phyloP scores from a whole-genome alignment of 2,888 invertebrate species.

The Lasioglossum oenotherae region DNA sequence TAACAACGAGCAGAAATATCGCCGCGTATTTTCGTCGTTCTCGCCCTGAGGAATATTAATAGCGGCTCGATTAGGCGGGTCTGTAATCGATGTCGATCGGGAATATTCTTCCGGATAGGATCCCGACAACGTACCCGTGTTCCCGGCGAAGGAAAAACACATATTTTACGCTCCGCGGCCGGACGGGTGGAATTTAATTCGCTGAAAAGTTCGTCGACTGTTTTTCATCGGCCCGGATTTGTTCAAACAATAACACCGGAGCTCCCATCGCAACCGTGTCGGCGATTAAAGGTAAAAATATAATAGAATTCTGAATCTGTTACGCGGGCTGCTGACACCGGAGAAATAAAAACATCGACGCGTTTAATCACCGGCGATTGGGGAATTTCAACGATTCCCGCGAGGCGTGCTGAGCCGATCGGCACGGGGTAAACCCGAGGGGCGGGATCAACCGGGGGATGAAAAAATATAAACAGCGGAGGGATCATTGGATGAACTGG shows the following conservation, averaged over 20 bases:
- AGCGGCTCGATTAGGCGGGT: conserved; percentile 21
- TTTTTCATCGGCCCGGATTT: conserved; percentile 31
- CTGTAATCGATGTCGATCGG: conserved; percentile 15
- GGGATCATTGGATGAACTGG: conserved; percentile 31
- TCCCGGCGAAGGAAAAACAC: conserved; percentile 34
- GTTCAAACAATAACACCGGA: conserved; percentile 38
- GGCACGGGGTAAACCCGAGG: not conserved
- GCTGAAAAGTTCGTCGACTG: conserved; percentile 39
- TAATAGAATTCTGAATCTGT: conserved; percentile 20
- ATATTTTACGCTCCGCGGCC: conserved; percentile 45
- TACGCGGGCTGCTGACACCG: not conserved
- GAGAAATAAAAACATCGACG: conserved; percentile 21
- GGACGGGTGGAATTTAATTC: conserved; percentile 34
- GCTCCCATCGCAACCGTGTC: conserved; percentile 5
- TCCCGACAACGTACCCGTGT: not conserved
- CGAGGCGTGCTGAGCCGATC: not conserved
- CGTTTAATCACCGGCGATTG: conserved; percentile 23
- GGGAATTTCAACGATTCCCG: conserved; percentile 26
- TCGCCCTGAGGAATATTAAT: conserved; percentile 28
- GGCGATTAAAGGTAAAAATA: conserved; percentile 24
- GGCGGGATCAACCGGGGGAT: not conserved
- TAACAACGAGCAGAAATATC: conserved; percentile 11
- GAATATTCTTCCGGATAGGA: conserved; percentile 34
- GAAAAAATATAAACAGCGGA: conserved; percentile 18
- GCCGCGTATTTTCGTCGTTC: conserved; percentile 5